phyloP scores from a whole-genome alignment of 2,797 vertebrate species.

The Okamejei kenojei region DNA sequence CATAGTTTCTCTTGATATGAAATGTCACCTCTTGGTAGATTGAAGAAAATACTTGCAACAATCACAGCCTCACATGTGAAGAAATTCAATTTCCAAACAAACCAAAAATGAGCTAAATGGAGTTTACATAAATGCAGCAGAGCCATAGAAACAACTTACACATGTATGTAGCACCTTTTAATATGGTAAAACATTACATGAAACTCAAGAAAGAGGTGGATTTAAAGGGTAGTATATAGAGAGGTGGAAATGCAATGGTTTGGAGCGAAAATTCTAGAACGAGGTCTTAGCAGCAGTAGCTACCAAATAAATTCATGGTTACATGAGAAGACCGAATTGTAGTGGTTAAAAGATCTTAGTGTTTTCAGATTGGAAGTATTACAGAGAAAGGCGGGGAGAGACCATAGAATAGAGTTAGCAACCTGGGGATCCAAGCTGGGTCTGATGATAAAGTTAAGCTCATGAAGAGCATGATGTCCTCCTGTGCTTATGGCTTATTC shows the following conservation, averaged over 20 bases:
- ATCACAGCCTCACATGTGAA: not conserved
- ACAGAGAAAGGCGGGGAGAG: not conserved
- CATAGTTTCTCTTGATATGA: not conserved
- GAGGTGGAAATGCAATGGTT: too few species aligned
- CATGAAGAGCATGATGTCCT: too few species aligned
- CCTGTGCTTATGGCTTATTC: not conserved
- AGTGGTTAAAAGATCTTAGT: not conserved
- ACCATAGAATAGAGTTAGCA: not conserved
- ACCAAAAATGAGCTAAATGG: not conserved
- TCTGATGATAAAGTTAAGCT: too few species aligned
- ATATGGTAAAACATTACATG: not conserved
- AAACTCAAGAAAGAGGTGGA: not conserved
- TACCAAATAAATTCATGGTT: not conserved
- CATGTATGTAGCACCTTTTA: not conserved
- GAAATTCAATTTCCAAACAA: not conserved
- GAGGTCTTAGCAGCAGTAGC: not conserved
- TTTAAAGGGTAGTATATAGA: too few species aligned
- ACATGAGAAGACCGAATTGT: not conserved
- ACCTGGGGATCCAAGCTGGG: too few species aligned
- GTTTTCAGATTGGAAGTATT: not conserved
- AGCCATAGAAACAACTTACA: not conserved
- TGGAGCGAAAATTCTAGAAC: not conserved
- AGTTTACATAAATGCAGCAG: not conserved
- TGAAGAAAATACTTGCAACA: not conserved
- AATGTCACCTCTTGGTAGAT: not conserved